These are phyloP conservation scores for Laupala kohalensis DNA, from an alignment of 1,140 invertebrate species.

Conservation along the genomic window DNA sequence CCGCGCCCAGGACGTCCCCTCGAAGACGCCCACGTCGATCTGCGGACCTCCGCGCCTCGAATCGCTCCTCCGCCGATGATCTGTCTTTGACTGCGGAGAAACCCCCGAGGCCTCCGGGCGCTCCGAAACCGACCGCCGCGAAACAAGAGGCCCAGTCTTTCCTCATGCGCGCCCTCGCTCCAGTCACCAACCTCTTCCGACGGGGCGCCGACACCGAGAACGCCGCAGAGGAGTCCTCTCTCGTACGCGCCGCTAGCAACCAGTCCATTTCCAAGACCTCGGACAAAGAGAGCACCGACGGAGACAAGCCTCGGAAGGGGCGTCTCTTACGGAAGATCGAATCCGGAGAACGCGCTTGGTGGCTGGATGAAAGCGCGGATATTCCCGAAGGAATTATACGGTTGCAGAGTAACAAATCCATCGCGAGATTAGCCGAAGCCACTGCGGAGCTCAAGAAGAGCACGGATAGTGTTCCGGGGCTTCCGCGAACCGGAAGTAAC, in stretches of 20 bases:
- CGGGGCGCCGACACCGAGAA: neutral
- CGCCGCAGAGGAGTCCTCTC: neutral
- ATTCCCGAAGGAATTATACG: conserved; percentile 27
- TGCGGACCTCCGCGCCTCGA: neutral
- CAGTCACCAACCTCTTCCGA: conserved; percentile 47
- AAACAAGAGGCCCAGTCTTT: conserved; percentile 53
- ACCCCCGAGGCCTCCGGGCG: conserved; percentile 36
- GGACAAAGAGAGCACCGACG: neutral
- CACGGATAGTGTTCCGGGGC: neutral
- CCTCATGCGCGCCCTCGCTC: conserved; percentile 50
- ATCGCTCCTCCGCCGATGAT: conserved; percentile 41
- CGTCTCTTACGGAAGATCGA: conserved; percentile 31
- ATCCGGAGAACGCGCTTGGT: conserved; percentile 48
- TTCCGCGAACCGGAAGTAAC: conserved; percentile 1
- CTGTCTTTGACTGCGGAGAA: conserved; percentile 37
- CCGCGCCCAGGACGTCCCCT: conserved; percentile 21
- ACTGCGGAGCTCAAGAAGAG: neutral
- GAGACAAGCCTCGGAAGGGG: conserved; percentile 9
- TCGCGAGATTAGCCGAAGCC: conserved; percentile 19
- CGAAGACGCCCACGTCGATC: conserved; percentile 10
- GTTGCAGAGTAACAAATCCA: conserved; percentile 8
- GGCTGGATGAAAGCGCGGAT: conserved; percentile 36
- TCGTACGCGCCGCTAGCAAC: neutral
- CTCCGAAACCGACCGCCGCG: conserved; percentile 25
- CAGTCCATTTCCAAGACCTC: neutral